Evolutionary conservation across 2,113 vertebrate species (phyloP).

Genomic region (Lichenostomus cassidix): DNA sequence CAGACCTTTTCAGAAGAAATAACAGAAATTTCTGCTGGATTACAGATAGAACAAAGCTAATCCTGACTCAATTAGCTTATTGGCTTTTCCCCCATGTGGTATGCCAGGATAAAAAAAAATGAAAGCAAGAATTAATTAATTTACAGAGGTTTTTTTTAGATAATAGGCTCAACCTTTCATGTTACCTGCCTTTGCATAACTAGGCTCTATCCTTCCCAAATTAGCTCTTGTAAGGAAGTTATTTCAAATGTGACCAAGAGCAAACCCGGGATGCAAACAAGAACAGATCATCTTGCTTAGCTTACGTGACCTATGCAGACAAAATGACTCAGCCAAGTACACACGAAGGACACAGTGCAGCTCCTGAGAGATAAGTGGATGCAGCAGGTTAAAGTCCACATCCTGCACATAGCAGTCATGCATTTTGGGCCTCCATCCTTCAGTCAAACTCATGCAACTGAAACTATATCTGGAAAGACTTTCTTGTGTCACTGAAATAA

Average conservation of each 20-base stretch:
- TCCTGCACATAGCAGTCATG: neutral
- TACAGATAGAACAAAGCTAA: constrained; percentile 24
- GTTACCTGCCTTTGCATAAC: neutral
- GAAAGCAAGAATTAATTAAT: neutral
- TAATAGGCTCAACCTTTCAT: neutral
- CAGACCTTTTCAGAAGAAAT: neutral
- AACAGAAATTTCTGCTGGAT: neutral
- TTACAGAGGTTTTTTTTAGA: neutral
- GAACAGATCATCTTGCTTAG: neutral
- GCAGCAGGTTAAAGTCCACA: neutral
- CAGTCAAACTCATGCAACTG: neutral
- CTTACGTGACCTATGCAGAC: neutral
- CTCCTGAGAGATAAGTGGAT: neutral
- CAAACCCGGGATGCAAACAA: neutral
- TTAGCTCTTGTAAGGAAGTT: neutral
- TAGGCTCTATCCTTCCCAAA: neutral
- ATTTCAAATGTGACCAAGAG: neutral
- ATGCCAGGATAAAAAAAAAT: neutral
- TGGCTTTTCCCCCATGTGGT: neutral
- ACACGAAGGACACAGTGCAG: neutral
- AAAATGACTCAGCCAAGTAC: neutral
- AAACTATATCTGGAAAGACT: neutral
- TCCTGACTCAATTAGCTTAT: constrained; percentile 3
- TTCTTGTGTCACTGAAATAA: neutral
- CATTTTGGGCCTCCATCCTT: neutral